A percentile compares a stretch with the other conserved stretches of the same genome.
Conservation (phyloP, 1,140 invertebrate genomes). For the Tyrophagus putrescentiae region DNA sequence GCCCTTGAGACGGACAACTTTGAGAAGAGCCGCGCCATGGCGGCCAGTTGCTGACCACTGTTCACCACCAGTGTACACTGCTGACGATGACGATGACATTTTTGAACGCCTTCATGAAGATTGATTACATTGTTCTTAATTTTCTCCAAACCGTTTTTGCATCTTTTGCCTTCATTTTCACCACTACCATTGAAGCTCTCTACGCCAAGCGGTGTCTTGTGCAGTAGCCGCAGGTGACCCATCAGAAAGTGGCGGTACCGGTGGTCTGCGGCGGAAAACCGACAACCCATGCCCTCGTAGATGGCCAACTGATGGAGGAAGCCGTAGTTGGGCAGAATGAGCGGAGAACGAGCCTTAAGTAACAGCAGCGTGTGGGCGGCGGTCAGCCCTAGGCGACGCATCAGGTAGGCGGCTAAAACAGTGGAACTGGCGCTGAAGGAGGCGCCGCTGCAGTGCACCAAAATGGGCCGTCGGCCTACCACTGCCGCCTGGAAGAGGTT, state of each 20-base stretch:
- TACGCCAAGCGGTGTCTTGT: not conserved
- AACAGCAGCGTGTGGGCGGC: not conserved
- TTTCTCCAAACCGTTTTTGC: not conserved
- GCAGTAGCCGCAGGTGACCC: not conserved
- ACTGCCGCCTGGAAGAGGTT: not conserved
- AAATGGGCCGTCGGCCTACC: not conserved
- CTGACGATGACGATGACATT: too few relatives aligned
- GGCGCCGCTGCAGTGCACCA: not conserved
- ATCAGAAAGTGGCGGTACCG: not conserved
- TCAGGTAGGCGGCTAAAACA: not conserved
- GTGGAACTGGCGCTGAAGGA: not conserved
- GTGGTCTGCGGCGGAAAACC: not conserved
- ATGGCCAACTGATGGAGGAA: not conserved
- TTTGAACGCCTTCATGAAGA: too few relatives aligned
- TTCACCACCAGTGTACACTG: too few relatives aligned
- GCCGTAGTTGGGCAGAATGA: not conserved
- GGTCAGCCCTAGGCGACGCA: not conserved
- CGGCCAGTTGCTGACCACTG: too few relatives aligned
- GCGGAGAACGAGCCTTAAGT: not conserved
- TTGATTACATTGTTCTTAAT: too few relatives aligned
- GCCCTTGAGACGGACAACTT: too few relatives aligned
- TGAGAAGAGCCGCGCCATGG: too few relatives aligned
- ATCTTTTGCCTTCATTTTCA: not conserved
- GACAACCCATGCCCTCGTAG: not conserved
- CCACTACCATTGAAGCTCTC: not conserved